These are phyloP conservation scores for Buphagus erythrorhynchus DNA, from an alignment of 2,797 vertebrate species.

Conservation along the genomic window DNA sequence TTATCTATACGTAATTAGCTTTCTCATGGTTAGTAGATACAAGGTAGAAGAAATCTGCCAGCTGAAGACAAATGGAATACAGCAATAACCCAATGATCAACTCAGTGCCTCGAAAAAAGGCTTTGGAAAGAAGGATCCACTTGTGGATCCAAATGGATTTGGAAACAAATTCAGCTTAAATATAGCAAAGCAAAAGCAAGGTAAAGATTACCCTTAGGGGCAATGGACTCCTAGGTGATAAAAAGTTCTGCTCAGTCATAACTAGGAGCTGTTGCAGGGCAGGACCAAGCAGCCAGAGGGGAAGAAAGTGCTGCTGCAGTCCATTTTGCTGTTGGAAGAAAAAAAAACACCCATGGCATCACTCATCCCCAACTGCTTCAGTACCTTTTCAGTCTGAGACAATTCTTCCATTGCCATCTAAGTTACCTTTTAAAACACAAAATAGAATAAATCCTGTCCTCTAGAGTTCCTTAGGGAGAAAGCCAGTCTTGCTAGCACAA, in stretches of 20 bases:
- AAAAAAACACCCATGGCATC: background rate
- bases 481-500: background rate
- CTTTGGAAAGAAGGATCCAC: slow-evolving; percentile 16
- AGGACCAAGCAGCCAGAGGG: background rate
- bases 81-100: background rate
- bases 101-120: background rate
- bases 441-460: background rate
- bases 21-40: background rate
- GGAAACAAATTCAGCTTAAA: background rate
- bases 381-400: background rate
- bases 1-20: background rate
- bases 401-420: background rate
- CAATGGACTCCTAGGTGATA: background rate
- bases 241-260: background rate
- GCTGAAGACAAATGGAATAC: slow-evolving; percentile 3
- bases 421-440: background rate
- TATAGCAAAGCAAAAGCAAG: background rate
- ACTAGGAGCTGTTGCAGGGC: background rate
- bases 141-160: too few relatives aligned
- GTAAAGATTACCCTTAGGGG: background rate
- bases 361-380: background rate
- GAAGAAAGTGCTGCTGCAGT: background rate
- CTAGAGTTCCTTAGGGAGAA: background rate
- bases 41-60: slow-evolving; percentile 10
- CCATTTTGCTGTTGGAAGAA: background rate